A percentile compares a stretch with the other conserved stretches of the same genome.
These are phyloP conservation scores for Ctenomys sociabilis DNA, from an alignment of 2,113 vertebrate genomes.

Conservation along the genomic window DNA sequence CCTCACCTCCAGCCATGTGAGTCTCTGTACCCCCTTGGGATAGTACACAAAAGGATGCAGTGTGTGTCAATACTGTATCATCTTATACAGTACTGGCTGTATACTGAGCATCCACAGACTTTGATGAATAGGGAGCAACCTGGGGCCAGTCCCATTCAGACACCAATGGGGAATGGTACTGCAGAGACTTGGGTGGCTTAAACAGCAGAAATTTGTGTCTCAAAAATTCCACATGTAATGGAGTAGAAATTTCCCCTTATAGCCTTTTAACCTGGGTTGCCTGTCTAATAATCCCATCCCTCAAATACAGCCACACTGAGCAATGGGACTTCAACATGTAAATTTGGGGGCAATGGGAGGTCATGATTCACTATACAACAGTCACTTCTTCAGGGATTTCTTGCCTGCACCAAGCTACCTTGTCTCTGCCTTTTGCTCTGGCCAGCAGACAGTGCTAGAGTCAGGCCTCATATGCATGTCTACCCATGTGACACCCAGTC, in stretches of 20 bases:
- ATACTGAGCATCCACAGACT: background rate
- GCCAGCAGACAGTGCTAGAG: background rate
- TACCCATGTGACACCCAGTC: accelerated
- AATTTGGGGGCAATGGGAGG: background rate
- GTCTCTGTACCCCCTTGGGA: background rate
- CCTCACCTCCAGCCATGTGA: background rate
- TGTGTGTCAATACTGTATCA: background rate
- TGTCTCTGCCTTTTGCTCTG: background rate
- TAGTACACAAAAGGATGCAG: background rate
- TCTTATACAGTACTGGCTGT: background rate
- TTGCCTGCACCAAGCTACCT: background rate
- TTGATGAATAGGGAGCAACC: background rate
- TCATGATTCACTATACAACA: background rate
- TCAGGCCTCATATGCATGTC: accelerated
- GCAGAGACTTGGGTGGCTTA: background rate
- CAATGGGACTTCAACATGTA: background rate
- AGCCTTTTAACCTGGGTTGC: background rate
- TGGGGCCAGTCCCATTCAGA: background rate
- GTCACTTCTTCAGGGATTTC: background rate
- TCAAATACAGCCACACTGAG: background rate
- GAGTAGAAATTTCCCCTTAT: background rate
- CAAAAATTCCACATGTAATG: background rate
- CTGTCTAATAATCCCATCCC: background rate
- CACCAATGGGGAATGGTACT: too few relatives aligned
- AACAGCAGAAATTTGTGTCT: background rate